Evolutionary conservation across 1,140 invertebrate genomes (phyloP), one percentile per base, ranked within the genome.

Genomic region (Drosophila busckii): DNA sequence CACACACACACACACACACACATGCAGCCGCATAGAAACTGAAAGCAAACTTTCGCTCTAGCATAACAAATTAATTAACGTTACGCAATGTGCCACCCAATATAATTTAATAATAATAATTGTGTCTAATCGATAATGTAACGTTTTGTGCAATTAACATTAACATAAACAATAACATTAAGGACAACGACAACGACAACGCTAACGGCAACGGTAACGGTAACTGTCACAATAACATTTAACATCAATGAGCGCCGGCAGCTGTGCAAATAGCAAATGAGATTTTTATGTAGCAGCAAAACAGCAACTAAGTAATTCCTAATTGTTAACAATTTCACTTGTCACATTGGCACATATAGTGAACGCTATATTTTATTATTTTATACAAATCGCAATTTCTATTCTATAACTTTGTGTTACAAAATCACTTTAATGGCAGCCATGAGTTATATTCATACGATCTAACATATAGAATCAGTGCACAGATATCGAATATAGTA

Each of bases 51-150:
- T 13, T 46, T 15, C 28, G 22, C 12, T 9, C 23, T 41, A 31
- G 38, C 48, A 52, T 32, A 37, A 29, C 10, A 42, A 58, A 53
- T 59, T 38, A 59, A 59, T 59, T 59, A 59, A 31, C 48, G 34
- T 35, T 56, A 8, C 17, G 40, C 19, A 38, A 42, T 22, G 16
- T 38, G 20, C 7, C 12, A 35, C n/a, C n/a, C n/a, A n/a, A n/a
- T n/a, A 19, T 41, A 53, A 53, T 23, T 50, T 42, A 59, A 53
- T 53, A 59, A 42, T 44, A 52, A 38, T 52, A 52, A 59, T 35
- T 52, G 38, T 44, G 17, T 19, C 37, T 42, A 59, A 58, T 58
- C 46, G 54, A 48, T 40, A 19, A 2, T 34, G 17, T 26, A 44
- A 41, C 32, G 15, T 19, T 35, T 9, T n/a, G 7, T n/a, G n/a